Conservation (phyloP, 2,113 vertebrate genomes). For the Turnix velox region DNA sequence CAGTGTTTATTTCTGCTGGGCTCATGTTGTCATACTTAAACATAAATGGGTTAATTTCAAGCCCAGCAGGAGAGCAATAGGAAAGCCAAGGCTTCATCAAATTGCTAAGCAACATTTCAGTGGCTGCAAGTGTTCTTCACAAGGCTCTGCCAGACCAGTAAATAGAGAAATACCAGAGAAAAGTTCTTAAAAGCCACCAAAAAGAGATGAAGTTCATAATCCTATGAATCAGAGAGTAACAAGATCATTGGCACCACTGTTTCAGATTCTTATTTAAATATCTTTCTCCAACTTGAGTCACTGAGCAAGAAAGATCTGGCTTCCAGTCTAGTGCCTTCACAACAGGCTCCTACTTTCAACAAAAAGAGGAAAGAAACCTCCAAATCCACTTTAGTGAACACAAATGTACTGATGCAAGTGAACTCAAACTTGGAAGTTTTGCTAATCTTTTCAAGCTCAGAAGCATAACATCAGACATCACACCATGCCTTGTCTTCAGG, state of each 20-base stretch:
- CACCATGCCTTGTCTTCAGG: background rate
- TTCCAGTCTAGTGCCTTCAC: background rate
- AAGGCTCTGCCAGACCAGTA: background rate
- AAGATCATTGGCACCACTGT: background rate
- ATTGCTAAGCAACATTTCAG: background rate
- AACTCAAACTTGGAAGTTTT: background rate
- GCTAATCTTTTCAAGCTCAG: background rate
- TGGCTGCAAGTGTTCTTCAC: background rate
- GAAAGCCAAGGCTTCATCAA: background rate
- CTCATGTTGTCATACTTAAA: background rate
- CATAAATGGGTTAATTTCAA: slow-evolving; percentile 16
- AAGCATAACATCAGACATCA: background rate
- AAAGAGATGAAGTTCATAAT: background rate
- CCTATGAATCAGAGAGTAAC: background rate
- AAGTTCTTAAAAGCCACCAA: background rate
- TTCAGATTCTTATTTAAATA: background rate
- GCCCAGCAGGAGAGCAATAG: background rate
- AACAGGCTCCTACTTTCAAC: background rate
- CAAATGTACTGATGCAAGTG: rapidly evolving
- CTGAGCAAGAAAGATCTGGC: background rate
- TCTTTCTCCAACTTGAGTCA: background rate
- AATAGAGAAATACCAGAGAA: background rate
- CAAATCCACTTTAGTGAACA: background rate
- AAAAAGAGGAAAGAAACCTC: background rate
- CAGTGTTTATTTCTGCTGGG: background rate